These are phyloP conservation scores for Dipus sagitta DNA, from an alignment of 2,797 vertebrate genomes.

Conservation along the genomic window DNA sequence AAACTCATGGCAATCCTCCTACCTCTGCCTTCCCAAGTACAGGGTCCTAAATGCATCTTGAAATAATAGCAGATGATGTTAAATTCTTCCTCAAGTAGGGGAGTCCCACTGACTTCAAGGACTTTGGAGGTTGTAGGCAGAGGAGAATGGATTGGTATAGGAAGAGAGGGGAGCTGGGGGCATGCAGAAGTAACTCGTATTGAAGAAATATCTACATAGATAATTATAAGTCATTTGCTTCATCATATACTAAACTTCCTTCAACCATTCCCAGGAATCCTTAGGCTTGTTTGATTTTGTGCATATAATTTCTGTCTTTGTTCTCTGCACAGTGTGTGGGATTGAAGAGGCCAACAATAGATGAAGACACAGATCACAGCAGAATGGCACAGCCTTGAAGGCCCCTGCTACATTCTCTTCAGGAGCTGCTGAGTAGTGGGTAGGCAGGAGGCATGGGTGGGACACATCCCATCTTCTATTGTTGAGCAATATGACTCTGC, in stretches of 20 bases:
- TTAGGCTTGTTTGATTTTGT: constrained; percentile 17
- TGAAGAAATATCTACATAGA: background rate
- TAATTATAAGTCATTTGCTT: constrained; percentile 43
- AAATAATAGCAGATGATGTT: constrained; percentile 25
- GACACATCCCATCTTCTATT: background rate
- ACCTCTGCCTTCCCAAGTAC: no score
- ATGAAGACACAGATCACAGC: background rate
- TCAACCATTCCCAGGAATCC: constrained; percentile 23
- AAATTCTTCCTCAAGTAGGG: background rate
- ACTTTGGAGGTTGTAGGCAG: background rate
- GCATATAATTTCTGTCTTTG: background rate
- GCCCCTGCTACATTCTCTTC: background rate
- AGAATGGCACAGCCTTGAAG: background rate
- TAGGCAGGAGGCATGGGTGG: background rate
- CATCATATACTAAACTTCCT: background rate
- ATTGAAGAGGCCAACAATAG: background rate
- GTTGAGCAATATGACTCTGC: constrained; percentile 16
- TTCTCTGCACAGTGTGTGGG: background rate
- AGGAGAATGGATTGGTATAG: background rate
- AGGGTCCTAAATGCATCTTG: background rate
- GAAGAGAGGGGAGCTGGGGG: background rate
- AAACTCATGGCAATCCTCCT: no score
- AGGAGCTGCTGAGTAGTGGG: constrained; percentile 30
- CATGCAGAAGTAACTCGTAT: background rate
- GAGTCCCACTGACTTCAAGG: background rate